These are phyloP conservation scores for Pediacus dermestoides DNA, from an alignment of 2,888 invertebrate genomes.

Conservation along the genomic window DNA sequence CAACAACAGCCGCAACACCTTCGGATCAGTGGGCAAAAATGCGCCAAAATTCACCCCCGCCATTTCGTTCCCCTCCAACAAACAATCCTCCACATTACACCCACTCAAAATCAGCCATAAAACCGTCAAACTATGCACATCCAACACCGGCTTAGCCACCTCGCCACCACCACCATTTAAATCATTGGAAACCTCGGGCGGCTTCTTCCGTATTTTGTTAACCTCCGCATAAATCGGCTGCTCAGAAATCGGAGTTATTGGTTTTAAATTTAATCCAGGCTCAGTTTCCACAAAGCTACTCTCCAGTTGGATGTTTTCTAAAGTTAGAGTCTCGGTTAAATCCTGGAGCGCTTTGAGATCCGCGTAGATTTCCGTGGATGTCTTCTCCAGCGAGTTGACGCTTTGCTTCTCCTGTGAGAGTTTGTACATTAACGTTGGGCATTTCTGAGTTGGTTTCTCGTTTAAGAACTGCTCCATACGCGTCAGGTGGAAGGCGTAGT, in stretches of 20 bases:
- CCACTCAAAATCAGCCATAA: conserved; percentile 75
- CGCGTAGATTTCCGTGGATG: conserved; percentile 45
- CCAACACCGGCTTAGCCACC: conserved; percentile 39
- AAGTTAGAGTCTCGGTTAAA: conserved; percentile 36
- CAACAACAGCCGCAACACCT: conserved; percentile 66
- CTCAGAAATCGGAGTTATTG: conserved; percentile 37
- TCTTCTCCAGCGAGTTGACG: conserved; percentile 43
- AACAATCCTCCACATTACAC: conserved; percentile 58
- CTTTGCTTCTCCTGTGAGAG: conserved; percentile 38
- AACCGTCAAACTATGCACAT: conserved; percentile 65
- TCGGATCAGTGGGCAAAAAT: conserved; percentile 65
- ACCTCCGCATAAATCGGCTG: conserved; percentile 45
- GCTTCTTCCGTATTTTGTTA: conserved; percentile 30
- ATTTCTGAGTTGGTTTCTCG: conserved; percentile 50
- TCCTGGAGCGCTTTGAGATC: conserved; percentile 45
- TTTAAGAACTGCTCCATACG: conserved; percentile 62
- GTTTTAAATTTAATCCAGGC: conserved; percentile 36
- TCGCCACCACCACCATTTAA: neutral
- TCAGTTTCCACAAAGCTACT: conserved; percentile 43
- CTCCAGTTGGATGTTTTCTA: conserved; percentile 35
- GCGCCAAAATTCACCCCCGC: conserved; percentile 54
- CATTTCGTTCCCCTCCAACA: conserved; percentile 50
- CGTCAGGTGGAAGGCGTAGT: conserved; percentile 68
- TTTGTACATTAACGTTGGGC: conserved; percentile 41
- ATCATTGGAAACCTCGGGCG: neutral